phyloP scores from a whole-genome alignment of 2,797 vertebrate species.

The Botia almorhae region DNA sequence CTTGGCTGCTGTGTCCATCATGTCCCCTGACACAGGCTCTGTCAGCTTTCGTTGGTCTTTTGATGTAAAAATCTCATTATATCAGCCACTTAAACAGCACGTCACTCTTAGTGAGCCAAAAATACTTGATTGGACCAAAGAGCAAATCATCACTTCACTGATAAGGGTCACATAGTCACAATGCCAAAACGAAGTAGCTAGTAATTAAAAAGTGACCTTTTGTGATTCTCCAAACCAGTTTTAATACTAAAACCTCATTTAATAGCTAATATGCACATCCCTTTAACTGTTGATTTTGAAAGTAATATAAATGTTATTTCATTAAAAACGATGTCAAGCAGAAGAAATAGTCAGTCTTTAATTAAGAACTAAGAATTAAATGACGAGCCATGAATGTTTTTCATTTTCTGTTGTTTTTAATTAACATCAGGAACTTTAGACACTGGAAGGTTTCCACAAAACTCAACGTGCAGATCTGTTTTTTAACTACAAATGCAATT shows the following conservation, averaged over 20 bases:
- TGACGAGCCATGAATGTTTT: too few relatives aligned
- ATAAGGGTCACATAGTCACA: neutral
- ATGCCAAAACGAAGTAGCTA: neutral
- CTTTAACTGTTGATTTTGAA: neutral
- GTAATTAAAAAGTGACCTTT: neutral
- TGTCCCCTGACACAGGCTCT: neutral
- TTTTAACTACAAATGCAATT: neutral
- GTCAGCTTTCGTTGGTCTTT: constrained; percentile 22
- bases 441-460: neutral
- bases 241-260: neutral
- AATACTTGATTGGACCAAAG: neutral
- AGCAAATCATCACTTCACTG: neutral
- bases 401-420: neutral
- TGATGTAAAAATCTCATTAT: constrained; percentile 19
- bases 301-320: too few relatives aligned
- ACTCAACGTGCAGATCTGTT: neutral
- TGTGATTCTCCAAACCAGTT: neutral
- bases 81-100: neutral
- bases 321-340: neutral
- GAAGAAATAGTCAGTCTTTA: neutral
- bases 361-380: too few relatives aligned
- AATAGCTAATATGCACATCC: neutral
- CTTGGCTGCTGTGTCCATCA: neutral
- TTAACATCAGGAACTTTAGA: neutral
- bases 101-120: constrained; percentile 8